Conservation (phyloP, 2,888 invertebrate species). For the Drosophila histrio region DNA sequence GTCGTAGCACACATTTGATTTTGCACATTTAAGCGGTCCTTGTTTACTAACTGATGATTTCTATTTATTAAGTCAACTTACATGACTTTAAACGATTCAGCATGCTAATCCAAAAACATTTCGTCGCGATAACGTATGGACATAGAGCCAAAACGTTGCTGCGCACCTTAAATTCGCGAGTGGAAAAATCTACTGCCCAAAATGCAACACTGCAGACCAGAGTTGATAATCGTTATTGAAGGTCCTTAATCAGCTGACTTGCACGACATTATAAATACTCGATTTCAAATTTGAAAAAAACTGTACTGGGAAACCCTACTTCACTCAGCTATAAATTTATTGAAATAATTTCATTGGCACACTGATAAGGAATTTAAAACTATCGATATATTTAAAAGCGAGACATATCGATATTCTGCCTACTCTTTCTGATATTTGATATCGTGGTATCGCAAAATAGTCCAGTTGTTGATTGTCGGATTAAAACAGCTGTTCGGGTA, state of each 20-base stretch:
- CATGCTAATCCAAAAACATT: slow-evolving; percentile 44
- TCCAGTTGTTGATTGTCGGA: slow-evolving; percentile 3
- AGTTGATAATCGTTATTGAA: slow-evolving; percentile 25
- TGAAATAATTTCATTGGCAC: not conserved
- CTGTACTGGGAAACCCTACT: not conserved
- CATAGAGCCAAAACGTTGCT: slow-evolving; percentile 49
- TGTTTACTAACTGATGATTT: slow-evolving; percentile 6
- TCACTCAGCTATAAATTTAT: not conserved
- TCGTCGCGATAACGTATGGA: slow-evolving; percentile 44
- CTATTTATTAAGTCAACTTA: slow-evolving; percentile 41
- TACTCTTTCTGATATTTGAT: not conserved
- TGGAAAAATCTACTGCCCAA: slow-evolving; percentile 60
- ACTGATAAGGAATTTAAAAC: not conserved
- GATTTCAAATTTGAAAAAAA: not conserved
- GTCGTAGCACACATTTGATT: slow-evolving; percentile 28
- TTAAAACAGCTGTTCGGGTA: slow-evolving; percentile 32
- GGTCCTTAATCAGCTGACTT: slow-evolving; percentile 36
- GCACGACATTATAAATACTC: not conserved
- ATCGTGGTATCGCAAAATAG: slow-evolving; percentile 21
- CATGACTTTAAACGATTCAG: slow-evolving; percentile 41
- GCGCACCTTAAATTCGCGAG: slow-evolving; percentile 52
- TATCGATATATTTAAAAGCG: slow-evolving; percentile 20
- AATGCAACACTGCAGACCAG: slow-evolving; percentile 51
- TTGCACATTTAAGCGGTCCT: slow-evolving; percentile 24
- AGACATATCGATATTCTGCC: slow-evolving; percentile 3